Percentiles rank a stretch among this genome's conserved stretches.
These are phyloP conservation scores for Callipepla squamata DNA, from an alignment of 2,113 vertebrate genomes.

Conservation along the genomic window DNA sequence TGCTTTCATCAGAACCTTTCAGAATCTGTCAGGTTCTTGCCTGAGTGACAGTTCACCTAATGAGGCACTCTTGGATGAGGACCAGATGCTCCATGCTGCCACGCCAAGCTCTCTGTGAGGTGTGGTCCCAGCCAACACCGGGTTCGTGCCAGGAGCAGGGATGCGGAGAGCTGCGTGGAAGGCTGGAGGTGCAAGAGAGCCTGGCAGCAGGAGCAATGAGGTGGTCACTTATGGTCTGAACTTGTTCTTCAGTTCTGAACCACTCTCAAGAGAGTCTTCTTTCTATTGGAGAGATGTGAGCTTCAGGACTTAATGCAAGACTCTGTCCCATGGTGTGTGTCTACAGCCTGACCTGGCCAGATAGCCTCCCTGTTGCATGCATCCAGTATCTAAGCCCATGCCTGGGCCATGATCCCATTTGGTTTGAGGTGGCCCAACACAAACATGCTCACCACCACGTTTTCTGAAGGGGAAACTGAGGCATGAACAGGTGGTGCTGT, in stretches of 20 bases:
- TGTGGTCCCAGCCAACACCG: neutral
- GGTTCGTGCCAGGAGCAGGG: neutral
- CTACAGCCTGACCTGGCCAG: neutral
- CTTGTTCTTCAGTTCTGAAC: neutral
- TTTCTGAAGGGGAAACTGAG: neutral
- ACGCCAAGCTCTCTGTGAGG: neutral
- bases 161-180: neutral
- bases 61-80: neutral
- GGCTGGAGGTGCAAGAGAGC: neutral
- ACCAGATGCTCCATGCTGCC: neutral
- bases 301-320: neutral
- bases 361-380: neutral
- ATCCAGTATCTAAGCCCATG: neutral
- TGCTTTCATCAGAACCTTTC: neutral
- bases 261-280: neutral
- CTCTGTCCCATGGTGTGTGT: neutral
- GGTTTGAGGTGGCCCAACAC: fast-evolving
- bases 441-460: too few relatives aligned
- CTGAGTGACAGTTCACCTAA: neutral
- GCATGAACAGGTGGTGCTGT: neutral
- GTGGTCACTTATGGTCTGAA: neutral
- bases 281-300: neutral
- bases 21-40: neutral
- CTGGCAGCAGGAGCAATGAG: neutral
- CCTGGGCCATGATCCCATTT: neutral